Evolutionary conservation across 2,888 invertebrate species (phyloP).

Genomic region (Latrodectus elegans): DNA sequence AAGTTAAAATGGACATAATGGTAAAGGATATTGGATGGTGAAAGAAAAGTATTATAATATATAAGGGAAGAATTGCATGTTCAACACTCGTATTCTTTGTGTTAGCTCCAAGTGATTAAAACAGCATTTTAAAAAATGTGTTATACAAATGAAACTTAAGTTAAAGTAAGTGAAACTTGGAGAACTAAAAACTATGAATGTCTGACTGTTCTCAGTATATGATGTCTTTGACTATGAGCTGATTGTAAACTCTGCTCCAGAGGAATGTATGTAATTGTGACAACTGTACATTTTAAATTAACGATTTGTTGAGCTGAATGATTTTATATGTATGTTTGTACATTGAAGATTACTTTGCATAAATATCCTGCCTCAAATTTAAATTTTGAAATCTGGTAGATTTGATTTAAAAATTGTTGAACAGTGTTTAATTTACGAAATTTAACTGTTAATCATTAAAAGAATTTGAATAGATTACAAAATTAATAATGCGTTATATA

Average conservation of each 20-base stretch:
- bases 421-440: constrained; percentile 29
- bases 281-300: background rate
- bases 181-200: no score
- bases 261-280: background rate
- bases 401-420: constrained; percentile 37
- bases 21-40: no score
- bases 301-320: background rate
- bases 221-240: no score
- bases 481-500: constrained; percentile 25
- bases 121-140: no score
- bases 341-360: background rate
- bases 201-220: no score
- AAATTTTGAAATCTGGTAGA: background rate
- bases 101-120: no score
- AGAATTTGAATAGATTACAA: constrained; percentile 40
- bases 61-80: no score
- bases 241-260: no score
- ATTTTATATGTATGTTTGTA: background rate
- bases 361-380: constrained; percentile 2
- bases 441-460: constrained; percentile 55
- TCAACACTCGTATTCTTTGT: no score
- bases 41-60: no score
- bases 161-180: no score
- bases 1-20: background rate
- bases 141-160: no score